Evolutionary conservation across 2,113 vertebrate genomes (phyloP), one percentile per base, ranked within the genome.

Genomic region (Tangachromis dhanisi): DNA sequence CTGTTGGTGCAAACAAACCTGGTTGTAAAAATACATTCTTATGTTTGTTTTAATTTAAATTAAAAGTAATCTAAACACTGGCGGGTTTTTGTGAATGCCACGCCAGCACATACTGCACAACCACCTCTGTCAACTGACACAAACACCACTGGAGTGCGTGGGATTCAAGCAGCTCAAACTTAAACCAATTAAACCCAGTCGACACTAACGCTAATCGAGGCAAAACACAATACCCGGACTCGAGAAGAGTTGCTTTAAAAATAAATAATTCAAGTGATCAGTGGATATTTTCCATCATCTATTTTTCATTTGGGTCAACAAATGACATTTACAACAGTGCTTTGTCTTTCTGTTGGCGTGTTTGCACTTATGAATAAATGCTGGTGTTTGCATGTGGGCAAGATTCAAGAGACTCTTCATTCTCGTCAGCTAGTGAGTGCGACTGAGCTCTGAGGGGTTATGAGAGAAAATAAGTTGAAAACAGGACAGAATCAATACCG

Each of bases 401-500:
- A 57, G 38, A 91, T 93, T 93, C 79, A 86, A 92, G 92, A 88
- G 91, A 88, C 93, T 92, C 93, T 91, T 87, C 87, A 86, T 8
- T 57, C 86, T 86, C 38, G 19, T 84, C 85, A 53, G 85, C 26
- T 86, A 89, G 78, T 81, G 90, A 89, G 86, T 83, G 92, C 55
- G 90, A 93, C 85, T 86, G 88, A 93, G 90, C 92, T 88, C 89
- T 29, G 79, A 91, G 91, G 90, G 93, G 87, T 93, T 90, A 89
- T 88, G 88, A 88, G 90, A 82, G 92, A 90, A 93, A 94, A 92
- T 90, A 86, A 91, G 92, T 90, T 86, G 95, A 91, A 94, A 94
- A 93, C 93, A 92, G 90, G 88, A 92, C 83, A 83, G 76, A 84
- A 96, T 96, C 95, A 86, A 96, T 96, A 93, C 57, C 63, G 4